Conservation (phyloP, 2,113 vertebrate species). For the Scytalopus superciliaris region DNA sequence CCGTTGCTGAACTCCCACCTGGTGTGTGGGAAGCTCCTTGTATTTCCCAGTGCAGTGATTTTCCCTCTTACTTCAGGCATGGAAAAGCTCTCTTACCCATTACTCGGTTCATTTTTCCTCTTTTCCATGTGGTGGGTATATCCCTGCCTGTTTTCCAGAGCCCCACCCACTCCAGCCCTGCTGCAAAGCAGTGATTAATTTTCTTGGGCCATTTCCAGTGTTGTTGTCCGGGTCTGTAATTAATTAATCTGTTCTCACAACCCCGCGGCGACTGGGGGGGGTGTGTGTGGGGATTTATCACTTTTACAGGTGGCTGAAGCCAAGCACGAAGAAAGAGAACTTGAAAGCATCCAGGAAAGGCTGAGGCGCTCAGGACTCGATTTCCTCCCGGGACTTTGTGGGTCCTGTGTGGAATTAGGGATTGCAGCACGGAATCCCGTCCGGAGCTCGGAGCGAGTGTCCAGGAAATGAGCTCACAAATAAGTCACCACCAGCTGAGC, state of each 20-base stretch:
- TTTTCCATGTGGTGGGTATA: background rate
- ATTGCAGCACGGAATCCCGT: fast-evolving
- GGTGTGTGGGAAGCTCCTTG: fast-evolving
- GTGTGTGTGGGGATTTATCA: background rate
- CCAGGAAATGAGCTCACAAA: background rate
- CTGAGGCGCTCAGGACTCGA: fast-evolving
- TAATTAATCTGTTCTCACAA: background rate
- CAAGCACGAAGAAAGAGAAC: background rate
- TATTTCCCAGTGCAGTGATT: background rate
- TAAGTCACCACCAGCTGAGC: background rate
- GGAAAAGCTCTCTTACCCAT: background rate
- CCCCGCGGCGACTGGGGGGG: background rate
- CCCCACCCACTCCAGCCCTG: background rate
- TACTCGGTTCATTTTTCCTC: background rate
- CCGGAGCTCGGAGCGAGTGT: fast-evolving
- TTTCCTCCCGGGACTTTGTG: background rate
- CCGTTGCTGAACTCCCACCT: background rate
- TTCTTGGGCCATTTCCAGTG: background rate
- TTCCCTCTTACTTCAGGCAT: fast-evolving
- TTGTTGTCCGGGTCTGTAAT: background rate
- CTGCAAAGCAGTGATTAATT: background rate
- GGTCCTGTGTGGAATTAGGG: background rate
- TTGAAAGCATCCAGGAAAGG: background rate
- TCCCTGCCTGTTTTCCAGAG: background rate
- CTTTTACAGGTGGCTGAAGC: background rate